A percentile compares a stretch with the other conserved stretches of the same genome.
Evolutionary conservation across 2,113 vertebrate genomes (phyloP).

Genomic region (Nesoenas mayeri): DNA sequence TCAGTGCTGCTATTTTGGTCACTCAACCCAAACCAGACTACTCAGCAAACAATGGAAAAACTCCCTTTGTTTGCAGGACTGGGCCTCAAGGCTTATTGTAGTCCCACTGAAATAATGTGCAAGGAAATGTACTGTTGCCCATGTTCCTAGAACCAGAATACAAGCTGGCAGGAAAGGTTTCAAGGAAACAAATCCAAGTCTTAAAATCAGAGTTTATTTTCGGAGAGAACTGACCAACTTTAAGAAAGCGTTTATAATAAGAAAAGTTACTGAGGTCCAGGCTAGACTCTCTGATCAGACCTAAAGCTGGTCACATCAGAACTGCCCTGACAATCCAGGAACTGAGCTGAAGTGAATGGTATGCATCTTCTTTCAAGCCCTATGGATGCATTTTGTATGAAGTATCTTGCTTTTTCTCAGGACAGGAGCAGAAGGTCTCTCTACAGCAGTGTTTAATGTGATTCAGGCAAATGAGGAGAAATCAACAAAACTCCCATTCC

Average conservation of each 20-base stretch:
- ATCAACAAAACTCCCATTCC: neutral
- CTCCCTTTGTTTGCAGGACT: neutral
- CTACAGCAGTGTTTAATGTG: neutral
- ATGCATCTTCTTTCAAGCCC: neutral
- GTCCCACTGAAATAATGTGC: neutral
- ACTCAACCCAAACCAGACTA: neutral
- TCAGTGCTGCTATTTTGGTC: conserved; percentile 16
- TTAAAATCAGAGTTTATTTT: neutral
- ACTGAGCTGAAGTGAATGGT: neutral
- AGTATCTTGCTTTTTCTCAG: neutral
- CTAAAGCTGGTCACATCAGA: neutral
- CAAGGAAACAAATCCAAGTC: neutral
- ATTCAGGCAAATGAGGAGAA: neutral
- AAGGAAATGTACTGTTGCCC: neutral
- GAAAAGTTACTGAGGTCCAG: neutral
- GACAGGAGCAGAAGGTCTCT: neutral
- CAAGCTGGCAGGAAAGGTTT: neutral
- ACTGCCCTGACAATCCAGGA: neutral
- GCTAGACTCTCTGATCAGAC: neutral
- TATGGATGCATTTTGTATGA: neutral
- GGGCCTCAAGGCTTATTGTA: neutral
- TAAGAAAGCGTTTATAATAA: neutral
- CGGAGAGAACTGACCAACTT: neutral
- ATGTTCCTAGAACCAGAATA: neutral
- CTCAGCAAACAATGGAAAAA: neutral